A percentile compares a stretch with the other conserved stretches of the same genome.
Conservation (phyloP, 2,113 vertebrate species). For the Hemichromis elongatus region DNA sequence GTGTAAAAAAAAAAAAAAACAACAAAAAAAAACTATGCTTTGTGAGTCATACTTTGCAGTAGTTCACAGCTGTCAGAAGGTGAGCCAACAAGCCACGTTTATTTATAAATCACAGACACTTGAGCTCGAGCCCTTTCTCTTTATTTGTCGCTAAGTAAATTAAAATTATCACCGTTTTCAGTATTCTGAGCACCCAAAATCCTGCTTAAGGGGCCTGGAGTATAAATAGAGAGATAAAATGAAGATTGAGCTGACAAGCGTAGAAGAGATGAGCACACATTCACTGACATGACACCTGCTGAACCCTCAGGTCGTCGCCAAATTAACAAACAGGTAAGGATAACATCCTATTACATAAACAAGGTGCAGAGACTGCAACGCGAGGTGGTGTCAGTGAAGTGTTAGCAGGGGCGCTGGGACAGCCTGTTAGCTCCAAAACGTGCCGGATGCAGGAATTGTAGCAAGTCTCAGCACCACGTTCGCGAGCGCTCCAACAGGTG, state of each 20-base stretch:
- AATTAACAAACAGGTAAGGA: neutral
- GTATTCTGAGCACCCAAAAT: neutral
- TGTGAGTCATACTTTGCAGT: neutral
- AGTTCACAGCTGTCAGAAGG: neutral
- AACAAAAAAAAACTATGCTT: neutral
- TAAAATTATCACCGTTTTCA: neutral
- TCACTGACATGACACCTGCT: neutral
- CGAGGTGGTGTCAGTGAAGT: neutral
- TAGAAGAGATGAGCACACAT: neutral
- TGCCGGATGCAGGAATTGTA: accelerated
- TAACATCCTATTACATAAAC: neutral
- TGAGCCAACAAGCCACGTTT: neutral
- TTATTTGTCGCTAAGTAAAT: neutral
- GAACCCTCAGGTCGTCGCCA: neutral
- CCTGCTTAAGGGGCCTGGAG: neutral
- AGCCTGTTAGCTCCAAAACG: neutral
- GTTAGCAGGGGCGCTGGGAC: neutral
- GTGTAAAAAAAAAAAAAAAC: accelerated
- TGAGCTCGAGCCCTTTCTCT: neutral
- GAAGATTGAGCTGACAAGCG: accelerated
- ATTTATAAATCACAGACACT: neutral
- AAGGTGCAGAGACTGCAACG: neutral
- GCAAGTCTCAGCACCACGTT: neutral
- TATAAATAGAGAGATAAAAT: neutral
- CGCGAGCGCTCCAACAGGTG: neutral